Evolutionary conservation across 2,797 vertebrate species (phyloP).

Genomic region (Enteromius argenteus): DNA sequence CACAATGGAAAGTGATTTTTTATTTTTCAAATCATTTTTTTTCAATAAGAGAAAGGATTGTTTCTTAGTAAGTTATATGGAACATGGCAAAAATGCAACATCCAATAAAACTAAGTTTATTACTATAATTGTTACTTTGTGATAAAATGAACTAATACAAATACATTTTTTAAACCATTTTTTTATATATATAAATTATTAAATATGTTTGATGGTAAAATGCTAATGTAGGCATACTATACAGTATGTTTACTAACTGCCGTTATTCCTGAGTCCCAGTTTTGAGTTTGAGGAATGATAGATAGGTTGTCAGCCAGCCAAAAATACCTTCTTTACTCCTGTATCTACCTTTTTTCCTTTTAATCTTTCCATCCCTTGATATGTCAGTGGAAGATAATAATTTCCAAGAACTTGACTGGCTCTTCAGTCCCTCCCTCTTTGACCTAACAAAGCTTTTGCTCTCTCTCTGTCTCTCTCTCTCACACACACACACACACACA

Average conservation of each 20-base stretch:
- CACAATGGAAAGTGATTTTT: background rate
- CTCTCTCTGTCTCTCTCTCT: background rate
- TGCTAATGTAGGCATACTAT: background rate
- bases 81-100: background rate
- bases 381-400: constrained; percentile 22
- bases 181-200: background rate
- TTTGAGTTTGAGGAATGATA: constrained; percentile 23
- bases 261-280: background rate
- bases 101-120: background rate
- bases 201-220: background rate
- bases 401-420: constrained; percentile 15
- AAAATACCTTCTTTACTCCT: background rate
- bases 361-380: constrained; percentile 1
- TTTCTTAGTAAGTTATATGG: background rate
- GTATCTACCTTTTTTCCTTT: background rate
- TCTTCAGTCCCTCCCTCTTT: constrained; percentile 23
- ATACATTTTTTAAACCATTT: background rate
- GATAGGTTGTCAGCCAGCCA: constrained; percentile 17
- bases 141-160: background rate
- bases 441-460: constrained; percentile 9
- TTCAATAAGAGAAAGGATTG: background rate
- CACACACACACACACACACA: background rate
- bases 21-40: background rate
- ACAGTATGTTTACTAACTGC: background rate
- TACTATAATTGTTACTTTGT: background rate